Conservation (phyloP, 2,888 invertebrate species). For the Calephelis perditalis region DNA sequence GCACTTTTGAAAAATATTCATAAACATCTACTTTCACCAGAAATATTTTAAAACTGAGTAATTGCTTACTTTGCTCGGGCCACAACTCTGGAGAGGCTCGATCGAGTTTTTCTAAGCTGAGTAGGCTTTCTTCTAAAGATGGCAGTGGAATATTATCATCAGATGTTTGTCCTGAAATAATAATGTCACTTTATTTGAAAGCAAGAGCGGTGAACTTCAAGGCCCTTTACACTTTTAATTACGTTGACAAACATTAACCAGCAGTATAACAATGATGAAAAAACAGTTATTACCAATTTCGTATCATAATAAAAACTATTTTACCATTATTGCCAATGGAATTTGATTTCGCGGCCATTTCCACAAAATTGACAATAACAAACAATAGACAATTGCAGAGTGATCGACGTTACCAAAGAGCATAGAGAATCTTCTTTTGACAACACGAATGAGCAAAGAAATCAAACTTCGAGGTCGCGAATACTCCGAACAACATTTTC, state of each 20-base stretch:
- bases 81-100: conserved; percentile 97
- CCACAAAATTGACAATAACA: conserved; percentile 47
- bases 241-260: not conserved
- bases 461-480: no score
- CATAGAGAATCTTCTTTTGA: no score
- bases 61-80: conserved; percentile 94
- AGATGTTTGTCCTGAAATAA: conserved; percentile 52
- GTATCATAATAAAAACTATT: conserved; percentile 22
- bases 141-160: conserved; percentile 69
- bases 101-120: conserved; percentile 94
- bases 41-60: conserved; percentile 15
- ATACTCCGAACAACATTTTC: no score
- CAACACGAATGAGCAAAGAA: no score
- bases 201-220: not conserved
- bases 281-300: not conserved
- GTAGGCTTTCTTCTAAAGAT: conserved; percentile 84
- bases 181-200: conserved; percentile 14
- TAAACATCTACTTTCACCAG: conserved; percentile 9
- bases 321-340: conserved; percentile 80
- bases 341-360: conserved; percentile 84
- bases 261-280: not conserved
- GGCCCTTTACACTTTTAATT: not conserved
- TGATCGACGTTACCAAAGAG: no score
- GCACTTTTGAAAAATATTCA: conserved; percentile 58
- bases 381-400: not conserved